These are phyloP conservation scores for Coregonus clupeaformis DNA, from an alignment of 2,113 vertebrate species.

Conservation along the genomic window DNA sequence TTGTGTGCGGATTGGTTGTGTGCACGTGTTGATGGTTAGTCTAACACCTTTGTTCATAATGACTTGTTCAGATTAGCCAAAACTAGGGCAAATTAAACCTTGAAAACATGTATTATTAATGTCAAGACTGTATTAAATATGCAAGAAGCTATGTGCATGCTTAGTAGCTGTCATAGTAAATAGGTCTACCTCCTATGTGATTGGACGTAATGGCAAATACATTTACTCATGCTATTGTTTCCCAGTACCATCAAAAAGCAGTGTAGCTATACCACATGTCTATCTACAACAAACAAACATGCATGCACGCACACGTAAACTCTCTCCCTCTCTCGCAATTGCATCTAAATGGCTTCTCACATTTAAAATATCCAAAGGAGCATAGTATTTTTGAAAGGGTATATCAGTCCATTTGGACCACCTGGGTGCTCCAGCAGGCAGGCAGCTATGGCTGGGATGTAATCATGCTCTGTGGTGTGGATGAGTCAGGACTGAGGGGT, in stretches of 20 bases:
- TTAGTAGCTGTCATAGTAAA: neutral
- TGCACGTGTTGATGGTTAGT: neutral
- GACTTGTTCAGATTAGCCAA: neutral
- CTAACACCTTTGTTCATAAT: neutral
- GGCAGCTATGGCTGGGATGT: neutral
- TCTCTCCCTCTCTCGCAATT: neutral
- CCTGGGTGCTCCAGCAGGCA: neutral
- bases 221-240: neutral
- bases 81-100: neutral
- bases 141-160: neutral
- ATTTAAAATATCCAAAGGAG: neutral
- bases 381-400: neutral
- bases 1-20: neutral
- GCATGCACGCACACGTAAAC: neutral
- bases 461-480: neutral
- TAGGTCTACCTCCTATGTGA: neutral
- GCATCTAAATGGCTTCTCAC: neutral
- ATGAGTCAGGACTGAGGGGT: conserved; percentile 2
- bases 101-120: neutral
- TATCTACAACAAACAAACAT: too few relatives aligned
- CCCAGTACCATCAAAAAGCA: neutral
- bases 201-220: neutral
- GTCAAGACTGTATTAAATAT: conserved; percentile 1
- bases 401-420: neutral
- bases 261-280: neutral